phyloP scores from a whole-genome alignment of 2,888 invertebrate species.

The Nematopogon swammerdamellus region DNA sequence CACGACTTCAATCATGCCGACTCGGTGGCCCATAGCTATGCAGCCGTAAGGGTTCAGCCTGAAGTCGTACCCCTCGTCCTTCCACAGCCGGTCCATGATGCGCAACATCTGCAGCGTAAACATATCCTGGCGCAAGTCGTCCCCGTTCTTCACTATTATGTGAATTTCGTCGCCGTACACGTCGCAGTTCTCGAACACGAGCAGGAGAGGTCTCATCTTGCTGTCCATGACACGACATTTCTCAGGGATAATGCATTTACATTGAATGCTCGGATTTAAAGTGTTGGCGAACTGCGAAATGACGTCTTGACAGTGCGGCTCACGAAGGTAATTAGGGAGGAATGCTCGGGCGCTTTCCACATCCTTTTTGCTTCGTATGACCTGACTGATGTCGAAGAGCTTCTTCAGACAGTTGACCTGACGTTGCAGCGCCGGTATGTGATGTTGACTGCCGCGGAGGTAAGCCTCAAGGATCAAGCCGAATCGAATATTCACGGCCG shows the following conservation, averaged over 20 bases:
- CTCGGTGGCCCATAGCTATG: slow-evolving; percentile 84
- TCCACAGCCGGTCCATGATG: slow-evolving; percentile 97
- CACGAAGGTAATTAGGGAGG: slow-evolving; percentile 68
- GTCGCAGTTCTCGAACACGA: slow-evolving; percentile 87
- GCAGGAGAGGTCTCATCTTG: slow-evolving; percentile 89
- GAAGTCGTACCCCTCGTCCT: slow-evolving; percentile 89
- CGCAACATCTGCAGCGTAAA: slow-evolving; percentile 93
- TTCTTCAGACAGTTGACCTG: slow-evolving; percentile 79
- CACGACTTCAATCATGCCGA: slow-evolving; percentile 97
- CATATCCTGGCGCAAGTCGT: slow-evolving; percentile 97
- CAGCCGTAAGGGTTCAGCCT: slow-evolving; percentile 74
- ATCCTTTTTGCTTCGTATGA: slow-evolving; percentile 68
- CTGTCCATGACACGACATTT: slow-evolving; percentile 91
- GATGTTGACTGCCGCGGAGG: slow-evolving; percentile 83
- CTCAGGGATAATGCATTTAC: slow-evolving; percentile 67
- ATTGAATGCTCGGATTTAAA: slow-evolving; percentile 80
- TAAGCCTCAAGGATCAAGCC: slow-evolving; percentile 91
- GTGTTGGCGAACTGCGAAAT: slow-evolving; percentile 76
- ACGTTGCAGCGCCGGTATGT: slow-evolving; percentile 70
- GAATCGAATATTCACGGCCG: slow-evolving; percentile 84
- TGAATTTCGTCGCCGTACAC: slow-evolving; percentile 79
- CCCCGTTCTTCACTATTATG: slow-evolving; percentile 91
- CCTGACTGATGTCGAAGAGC: slow-evolving; percentile 62
- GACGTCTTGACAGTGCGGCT: slow-evolving; percentile 67
- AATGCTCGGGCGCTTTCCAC: slow-evolving; percentile 72